Percentiles rank a stretch among this genome's conserved stretches.
These are phyloP conservation scores for Anniella stebbinsi DNA, from an alignment of 2,797 vertebrate species.

Conservation along the genomic window DNA sequence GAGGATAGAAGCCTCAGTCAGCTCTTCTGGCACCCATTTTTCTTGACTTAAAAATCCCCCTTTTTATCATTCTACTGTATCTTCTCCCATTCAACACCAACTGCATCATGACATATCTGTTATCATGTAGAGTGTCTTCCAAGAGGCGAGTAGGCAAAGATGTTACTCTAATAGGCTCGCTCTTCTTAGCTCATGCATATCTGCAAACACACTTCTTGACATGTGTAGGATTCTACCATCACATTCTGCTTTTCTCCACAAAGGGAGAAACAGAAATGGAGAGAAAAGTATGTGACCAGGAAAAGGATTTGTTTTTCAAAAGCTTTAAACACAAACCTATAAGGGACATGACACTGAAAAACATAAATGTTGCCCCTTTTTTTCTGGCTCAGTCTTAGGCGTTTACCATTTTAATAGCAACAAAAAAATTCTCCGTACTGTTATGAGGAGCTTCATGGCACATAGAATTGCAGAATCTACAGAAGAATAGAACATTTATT, in stretches of 20 bases:
- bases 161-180: slow-evolving; percentile 38
- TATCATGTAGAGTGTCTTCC: slow-evolving; percentile 56
- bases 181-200: neutral
- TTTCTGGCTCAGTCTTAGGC: slow-evolving; percentile 22
- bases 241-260: slow-evolving; percentile 7
- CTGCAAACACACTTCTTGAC: slow-evolving; percentile 54
- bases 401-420: slow-evolving; percentile 12
- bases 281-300: slow-evolving; percentile 33
- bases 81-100: slow-evolving; percentile 47
- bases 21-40: slow-evolving; percentile 41
- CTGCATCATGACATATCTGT: slow-evolving; percentile 43
- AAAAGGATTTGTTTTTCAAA: slow-evolving; percentile 54
- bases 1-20: slow-evolving; percentile 43
- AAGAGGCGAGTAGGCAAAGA: slow-evolving; percentile 37
- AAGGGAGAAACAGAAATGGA: neutral
- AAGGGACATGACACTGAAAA: slow-evolving; percentile 28
- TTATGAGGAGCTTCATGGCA: neutral
- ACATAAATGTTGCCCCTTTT: slow-evolving; percentile 26
- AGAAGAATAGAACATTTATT: slow-evolving; percentile 19
- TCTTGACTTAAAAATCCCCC: slow-evolving; percentile 25
- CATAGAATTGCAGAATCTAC: slow-evolving; percentile 17
- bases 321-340: slow-evolving; percentile 56
- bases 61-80: slow-evolving; percentile 46
- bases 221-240: slow-evolving; percentile 10
- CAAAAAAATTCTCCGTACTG: neutral